Evolutionary conservation across 2,888 invertebrate genomes (phyloP).

Genomic region (Drosophila melanocephala): DNA sequence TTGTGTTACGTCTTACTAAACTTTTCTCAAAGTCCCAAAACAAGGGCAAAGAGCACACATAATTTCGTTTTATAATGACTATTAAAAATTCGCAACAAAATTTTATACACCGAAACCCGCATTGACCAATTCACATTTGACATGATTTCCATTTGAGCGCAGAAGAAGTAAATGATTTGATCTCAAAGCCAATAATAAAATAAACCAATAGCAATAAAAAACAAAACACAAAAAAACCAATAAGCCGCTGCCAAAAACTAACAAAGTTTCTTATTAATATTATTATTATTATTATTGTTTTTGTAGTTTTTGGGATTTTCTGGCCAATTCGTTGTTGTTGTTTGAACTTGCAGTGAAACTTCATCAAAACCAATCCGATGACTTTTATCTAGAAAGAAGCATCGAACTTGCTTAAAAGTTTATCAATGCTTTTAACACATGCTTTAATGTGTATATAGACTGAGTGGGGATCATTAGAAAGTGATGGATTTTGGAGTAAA

Average conservation of each 20-base stretch:
- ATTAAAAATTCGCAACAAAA: constrained; percentile 40
- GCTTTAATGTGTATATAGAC: background rate
- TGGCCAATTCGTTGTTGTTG: background rate
- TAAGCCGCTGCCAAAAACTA: constrained; percentile 16
- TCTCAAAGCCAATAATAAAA: constrained; percentile 18
- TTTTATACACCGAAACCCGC: constrained; percentile 45
- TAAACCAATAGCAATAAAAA: constrained; percentile 18
- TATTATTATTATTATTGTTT: constrained; percentile 9
- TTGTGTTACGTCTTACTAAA: constrained; percentile 46
- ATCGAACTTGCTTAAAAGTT: background rate
- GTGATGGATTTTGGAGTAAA: constrained; percentile 22
- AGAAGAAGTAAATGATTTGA: constrained; percentile 2
- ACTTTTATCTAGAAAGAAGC: background rate
- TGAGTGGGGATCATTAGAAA: constrained; percentile 28
- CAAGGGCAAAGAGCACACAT: background rate
- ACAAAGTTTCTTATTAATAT: constrained; percentile 15
- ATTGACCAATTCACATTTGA: constrained; percentile 42
- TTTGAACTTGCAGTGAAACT: background rate
- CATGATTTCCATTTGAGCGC: constrained; percentile 31
- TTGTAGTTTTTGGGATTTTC: background rate
- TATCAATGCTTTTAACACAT: background rate
- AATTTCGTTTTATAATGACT: constrained; percentile 31
- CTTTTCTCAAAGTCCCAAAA: constrained; percentile 7
- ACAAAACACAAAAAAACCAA: constrained; percentile 14
- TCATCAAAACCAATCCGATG: background rate